A percentile compares a stretch with the other conserved stretches of the same genome.
These are phyloP conservation scores for Coregonus suidteri DNA, from an alignment of 2,797 vertebrate genomes.

Conservation along the genomic window DNA sequence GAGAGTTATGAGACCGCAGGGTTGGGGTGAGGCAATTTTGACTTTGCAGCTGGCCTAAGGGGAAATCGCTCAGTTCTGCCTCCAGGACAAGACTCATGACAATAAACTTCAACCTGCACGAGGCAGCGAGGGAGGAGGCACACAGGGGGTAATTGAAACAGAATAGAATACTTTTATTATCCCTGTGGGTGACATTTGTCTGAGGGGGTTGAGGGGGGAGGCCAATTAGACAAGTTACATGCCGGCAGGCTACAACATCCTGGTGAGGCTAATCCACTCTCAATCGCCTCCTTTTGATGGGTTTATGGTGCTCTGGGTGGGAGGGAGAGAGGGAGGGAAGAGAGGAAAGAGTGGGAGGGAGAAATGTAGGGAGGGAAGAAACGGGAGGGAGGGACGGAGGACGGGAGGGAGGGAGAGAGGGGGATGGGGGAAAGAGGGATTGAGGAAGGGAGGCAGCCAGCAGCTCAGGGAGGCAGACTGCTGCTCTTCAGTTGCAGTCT, in stretches of 20 bases:
- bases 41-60: too few species aligned
- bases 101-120: too few species aligned
- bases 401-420: conserved; percentile 20
- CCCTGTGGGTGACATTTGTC: conserved; percentile 71
- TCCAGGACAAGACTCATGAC: too few species aligned
- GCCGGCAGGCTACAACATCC: conserved; percentile 58
- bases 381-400: conserved; percentile 1
- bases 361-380: not conserved
- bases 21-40: conserved; percentile 25
- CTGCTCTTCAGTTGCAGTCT: not conserved
- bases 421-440: not conserved
- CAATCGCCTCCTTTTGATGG: conserved; percentile 60
- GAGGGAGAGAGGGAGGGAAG: conserved; percentile 3
- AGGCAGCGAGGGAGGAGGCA: conserved; percentile 62
- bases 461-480: conserved; percentile 23
- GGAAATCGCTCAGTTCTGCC: too few species aligned
- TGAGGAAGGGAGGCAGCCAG: conserved; percentile 43
- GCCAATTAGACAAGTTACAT: conserved; percentile 69
- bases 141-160: conserved; percentile 77
- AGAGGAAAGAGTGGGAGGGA: conserved; percentile 1
- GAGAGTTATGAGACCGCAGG: conserved; percentile 73
- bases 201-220: conserved; percentile 56
- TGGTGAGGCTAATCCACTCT: conserved; percentile 63
- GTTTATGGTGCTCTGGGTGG: conserved; percentile 50
- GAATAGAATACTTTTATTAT: conserved; percentile 79